These are phyloP conservation scores for Glossophaga mutica DNA, from an alignment of 2,797 vertebrate genomes.

Conservation along the genomic window DNA sequence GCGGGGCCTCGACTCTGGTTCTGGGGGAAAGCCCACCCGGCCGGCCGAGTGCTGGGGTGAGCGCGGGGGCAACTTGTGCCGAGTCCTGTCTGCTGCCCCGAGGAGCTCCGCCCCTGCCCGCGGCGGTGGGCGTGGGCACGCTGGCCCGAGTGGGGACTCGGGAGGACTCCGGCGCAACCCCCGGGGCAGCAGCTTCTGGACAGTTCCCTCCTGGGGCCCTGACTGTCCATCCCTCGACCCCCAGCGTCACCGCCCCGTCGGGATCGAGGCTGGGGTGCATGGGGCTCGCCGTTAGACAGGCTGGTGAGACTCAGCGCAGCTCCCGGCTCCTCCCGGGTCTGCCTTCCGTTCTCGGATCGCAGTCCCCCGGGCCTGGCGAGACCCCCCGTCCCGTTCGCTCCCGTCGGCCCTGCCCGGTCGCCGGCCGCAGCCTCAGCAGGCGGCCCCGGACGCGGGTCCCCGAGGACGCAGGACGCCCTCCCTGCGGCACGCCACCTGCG, in stretches of 20 bases:
- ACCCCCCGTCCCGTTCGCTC: slow-evolving; percentile 74
- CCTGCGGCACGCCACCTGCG: not conserved
- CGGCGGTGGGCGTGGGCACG: fast-evolving
- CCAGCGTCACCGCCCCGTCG: fast-evolving
- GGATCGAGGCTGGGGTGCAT: not conserved
- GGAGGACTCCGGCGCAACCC: fast-evolving
- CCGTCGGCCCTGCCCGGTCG: slow-evolving; percentile 77
- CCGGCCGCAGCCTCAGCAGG: slow-evolving; percentile 58
- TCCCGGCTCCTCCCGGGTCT: not conserved
- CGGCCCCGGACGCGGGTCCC: slow-evolving; percentile 4
- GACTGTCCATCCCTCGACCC: fast-evolving
- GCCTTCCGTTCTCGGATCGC: slow-evolving; percentile 65
- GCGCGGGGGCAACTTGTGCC: fast-evolving
- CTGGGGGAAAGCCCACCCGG: no score
- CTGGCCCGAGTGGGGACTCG: fast-evolving
- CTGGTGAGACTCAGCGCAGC: not conserved
- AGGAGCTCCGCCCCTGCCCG: no score
- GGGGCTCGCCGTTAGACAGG: not conserved
- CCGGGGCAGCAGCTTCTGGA: not conserved
- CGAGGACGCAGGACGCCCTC: fast-evolving
- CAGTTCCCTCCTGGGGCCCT: fast-evolving
- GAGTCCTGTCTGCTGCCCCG: no score
- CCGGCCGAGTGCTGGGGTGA: fast-evolving
- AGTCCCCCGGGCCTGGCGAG: slow-evolving; percentile 67
- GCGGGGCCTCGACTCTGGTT: not conserved